Evolutionary conservation across 2,797 vertebrate species (phyloP), one percentile per base, ranked within the genome.

Genomic region (Tamandua tetradactyla): DNA sequence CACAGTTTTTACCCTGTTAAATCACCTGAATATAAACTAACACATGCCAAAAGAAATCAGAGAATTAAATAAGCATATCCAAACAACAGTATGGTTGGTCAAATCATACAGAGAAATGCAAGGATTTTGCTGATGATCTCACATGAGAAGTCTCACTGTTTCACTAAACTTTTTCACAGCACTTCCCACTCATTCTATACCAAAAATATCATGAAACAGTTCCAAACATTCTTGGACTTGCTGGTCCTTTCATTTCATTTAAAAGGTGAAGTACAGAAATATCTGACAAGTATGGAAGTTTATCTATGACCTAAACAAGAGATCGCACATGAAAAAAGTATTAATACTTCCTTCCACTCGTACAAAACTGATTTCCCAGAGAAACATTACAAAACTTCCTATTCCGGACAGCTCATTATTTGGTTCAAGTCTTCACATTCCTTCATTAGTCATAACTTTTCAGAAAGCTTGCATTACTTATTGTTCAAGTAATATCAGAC

Each of bases 351-450:
- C 49, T 57, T 76, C 55, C 89, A 88, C 52, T 64, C 55, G 64
- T n/a, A 86, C 89, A 37, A 75, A 96, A 94, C 92, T 94, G 68
- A 84, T 86, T 92, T 84, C 66, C 68, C 94, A 22, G 61, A 68
- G 69, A 93, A 97, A 93, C 95, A 89, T 97, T 95, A 96, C 96
- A 92, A 93, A 94, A 95, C 91, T 97, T 97, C 97, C 96, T 89
- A 93, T 98, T 98, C 98, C 97, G 97, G 98, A 97, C 97, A 98
- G 94, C 97, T 98, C 98, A 97, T 87, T 87, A 96, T 90, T 93
- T 49, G 93, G 72, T 94, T 87, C 89, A 96, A 98, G 94, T 96
- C 83, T 97, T 96, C 44, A 68, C 97, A 98, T 98, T 98, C 97
- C 97, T 96, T 52, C 84, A 86, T 96, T 97, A 97, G 92, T 97